Conservation (phyloP, 1,140 invertebrate species). For the Drosophila takahashii region DNA sequence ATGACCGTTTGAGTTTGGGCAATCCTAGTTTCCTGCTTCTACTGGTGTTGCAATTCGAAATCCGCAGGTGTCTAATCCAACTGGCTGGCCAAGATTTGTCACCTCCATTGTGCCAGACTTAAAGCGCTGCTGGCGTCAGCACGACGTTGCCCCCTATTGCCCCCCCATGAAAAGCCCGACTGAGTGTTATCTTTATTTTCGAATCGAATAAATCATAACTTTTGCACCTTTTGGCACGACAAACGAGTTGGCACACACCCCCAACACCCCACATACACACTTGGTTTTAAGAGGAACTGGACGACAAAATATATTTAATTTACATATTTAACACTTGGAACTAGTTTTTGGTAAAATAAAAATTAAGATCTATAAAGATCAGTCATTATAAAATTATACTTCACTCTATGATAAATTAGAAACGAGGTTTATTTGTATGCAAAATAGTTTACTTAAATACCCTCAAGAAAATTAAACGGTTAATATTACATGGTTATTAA, state of each 20-base stretch:
- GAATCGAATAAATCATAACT: conserved; percentile 51
- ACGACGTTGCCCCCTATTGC: conserved; percentile 37
- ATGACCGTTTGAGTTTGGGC: conserved; percentile 17
- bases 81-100: conserved; percentile 48
- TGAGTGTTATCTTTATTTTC: conserved; percentile 45
- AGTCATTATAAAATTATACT: too few relatives aligned
- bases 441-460: too few relatives aligned
- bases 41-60: conserved; percentile 34
- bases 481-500: too few relatives aligned
- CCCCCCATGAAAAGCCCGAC: background rate
- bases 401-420: too few relatives aligned
- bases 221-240: conserved; percentile 48
- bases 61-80: conserved; percentile 47
- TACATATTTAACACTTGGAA: background rate
- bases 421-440: too few relatives aligned
- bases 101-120: conserved; percentile 41
- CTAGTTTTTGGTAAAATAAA: background rate
- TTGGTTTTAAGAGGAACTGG: background rate
- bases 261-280: background rate
- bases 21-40: conserved; percentile 31
- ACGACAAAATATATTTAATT: background rate
- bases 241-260: conserved; percentile 11
- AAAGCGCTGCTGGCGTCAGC: conserved; percentile 20
- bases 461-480: too few relatives aligned
- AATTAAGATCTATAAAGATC: too few relatives aligned